phyloP scores from a whole-genome alignment of 1,140 invertebrate species.

The Papilio polyxenes region DNA sequence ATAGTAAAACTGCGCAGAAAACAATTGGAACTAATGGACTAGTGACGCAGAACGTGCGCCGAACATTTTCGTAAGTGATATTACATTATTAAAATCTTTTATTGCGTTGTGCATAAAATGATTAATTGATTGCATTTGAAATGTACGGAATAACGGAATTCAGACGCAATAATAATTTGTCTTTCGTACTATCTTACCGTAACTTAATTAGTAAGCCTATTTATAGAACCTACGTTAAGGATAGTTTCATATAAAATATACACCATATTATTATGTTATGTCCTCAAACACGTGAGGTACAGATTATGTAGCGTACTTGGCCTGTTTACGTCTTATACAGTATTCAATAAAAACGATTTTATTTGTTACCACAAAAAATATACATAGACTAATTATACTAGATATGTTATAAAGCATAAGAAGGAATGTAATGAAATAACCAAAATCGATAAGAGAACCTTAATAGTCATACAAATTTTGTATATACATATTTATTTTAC shows the following conservation, averaged over 20 bases:
- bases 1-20: conserved; percentile 19
- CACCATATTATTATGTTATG: conserved; percentile 9
- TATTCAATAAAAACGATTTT: conserved; percentile 8
- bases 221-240: not conserved
- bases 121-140: not conserved
- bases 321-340: not conserved
- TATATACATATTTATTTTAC: no score
- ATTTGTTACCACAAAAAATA: not conserved
- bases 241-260: not conserved
- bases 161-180: not conserved
- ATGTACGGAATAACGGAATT: not conserved
- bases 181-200: not conserved
- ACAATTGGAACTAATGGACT: not conserved
- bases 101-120: not conserved
- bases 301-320: not conserved
- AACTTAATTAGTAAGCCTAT: not conserved
- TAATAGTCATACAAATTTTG: no score
- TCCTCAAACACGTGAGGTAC: not conserved
- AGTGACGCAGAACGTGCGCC: conserved; percentile 8
- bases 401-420: not conserved
- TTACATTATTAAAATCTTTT: conserved; percentile 23
- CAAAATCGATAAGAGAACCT: no score
- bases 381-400: no score
- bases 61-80: conserved; percentile 21
- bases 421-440: not conserved